phyloP scores from a whole-genome alignment of 2,113 vertebrate species.

The Rousettus leschenaultii region DNA sequence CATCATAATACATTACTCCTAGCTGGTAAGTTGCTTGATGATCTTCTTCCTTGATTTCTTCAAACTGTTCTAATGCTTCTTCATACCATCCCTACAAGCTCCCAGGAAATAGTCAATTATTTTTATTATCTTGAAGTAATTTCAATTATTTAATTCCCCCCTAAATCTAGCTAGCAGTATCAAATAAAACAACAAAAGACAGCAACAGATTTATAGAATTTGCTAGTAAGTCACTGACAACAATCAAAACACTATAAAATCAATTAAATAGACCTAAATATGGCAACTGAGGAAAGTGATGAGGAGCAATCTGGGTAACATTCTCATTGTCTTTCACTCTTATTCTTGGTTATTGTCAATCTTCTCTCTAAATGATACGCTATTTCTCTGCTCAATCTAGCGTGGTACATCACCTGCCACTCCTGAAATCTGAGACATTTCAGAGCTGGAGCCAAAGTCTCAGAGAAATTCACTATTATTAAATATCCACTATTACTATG shows the following conservation, averaged over 20 bases:
- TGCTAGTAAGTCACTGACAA: background rate
- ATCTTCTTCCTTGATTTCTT: constrained; percentile 83
- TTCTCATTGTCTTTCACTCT: background rate
- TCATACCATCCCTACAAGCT: constrained; percentile 81
- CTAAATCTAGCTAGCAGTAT: background rate
- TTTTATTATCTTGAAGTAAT: constrained; percentile 26
- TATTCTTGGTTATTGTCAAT: background rate
- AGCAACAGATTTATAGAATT: background rate
- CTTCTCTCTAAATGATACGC: background rate
- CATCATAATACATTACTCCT: constrained; percentile 89
- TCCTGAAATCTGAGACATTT: background rate
- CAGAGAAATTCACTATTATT: background rate
- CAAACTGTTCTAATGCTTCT: constrained; percentile 83
- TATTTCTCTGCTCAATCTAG: background rate
- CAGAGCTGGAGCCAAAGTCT: background rate
- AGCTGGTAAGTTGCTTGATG: constrained; percentile 87
- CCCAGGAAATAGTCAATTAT: constrained; percentile 21
- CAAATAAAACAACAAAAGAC: background rate
- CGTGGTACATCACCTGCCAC: no score
- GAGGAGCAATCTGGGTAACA: background rate
- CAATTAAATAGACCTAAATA: background rate
- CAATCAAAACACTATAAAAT: background rate
- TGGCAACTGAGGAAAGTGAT: background rate
- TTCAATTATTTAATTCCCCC: background rate
- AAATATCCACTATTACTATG: background rate